Evolutionary conservation across 2,797 vertebrate species (phyloP), one percentile per base, ranked within the genome.

Genomic region (Schizopygopsis pylzovi): DNA sequence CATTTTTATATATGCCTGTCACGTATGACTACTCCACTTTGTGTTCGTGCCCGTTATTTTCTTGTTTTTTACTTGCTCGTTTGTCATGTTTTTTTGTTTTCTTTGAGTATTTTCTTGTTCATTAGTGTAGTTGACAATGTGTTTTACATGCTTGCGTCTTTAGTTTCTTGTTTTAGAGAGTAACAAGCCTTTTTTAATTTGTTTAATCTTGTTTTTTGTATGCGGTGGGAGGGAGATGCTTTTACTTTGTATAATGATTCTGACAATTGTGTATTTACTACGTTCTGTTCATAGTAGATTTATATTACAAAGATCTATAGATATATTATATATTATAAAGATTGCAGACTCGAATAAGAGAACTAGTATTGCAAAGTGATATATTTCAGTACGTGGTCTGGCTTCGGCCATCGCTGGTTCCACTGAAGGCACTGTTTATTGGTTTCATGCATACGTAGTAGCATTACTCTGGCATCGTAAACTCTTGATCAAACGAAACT

Each of bases 251-350:
- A 95, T 93, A 95, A 94, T 93, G 90, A 92, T 93, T 91, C 88
- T 88, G 93, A 93, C 94, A 94, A 93, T 95, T 95, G 94, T 96
- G 95, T 96, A 96, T 95, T 96, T 95, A 95, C 92, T 93, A 90
- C 94, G 93, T 95, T 96, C 92, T 96, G 95, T 96, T 96, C 89
- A 96, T 95, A 96, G 92, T 95, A 96, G 95, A 96, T 95, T 95
- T 96, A 93, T 96, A 96, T 96, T 88, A 89, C 87, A 91, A 87
- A 91, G 93, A 95, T 94, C 87, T 94, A 88, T 92, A 87, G 92
- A 91, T 95, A 94, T 94, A 94, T 95, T 93, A 93, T 93, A 94
- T 93, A 83, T 85, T 87, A 87, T 86, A 92, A 93, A 93, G 92
- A 91, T 90, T 93, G 92, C 91, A 90, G 93, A 91, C 92, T 93